A percentile compares a stretch with the other conserved stretches of the same genome.
These are phyloP conservation scores for Brienomyrus longianalis DNA, from an alignment of 2,113 vertebrate species.

Conservation along the genomic window DNA sequence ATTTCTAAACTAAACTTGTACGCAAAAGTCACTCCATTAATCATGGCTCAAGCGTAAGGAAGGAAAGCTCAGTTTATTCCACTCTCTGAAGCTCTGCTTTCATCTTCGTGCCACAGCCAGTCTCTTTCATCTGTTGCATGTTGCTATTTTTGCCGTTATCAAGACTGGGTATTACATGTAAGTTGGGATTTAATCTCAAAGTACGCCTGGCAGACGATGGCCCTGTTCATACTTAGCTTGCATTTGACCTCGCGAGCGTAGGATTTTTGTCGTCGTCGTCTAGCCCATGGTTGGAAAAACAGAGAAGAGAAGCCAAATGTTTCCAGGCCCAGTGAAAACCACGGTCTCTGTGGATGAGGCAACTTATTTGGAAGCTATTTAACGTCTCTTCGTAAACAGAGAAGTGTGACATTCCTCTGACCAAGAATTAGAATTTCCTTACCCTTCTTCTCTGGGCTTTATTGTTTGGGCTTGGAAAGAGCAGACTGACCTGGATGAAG, in stretches of 20 bases:
- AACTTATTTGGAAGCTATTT: not conserved
- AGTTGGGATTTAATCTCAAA: not conserved
- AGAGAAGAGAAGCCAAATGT: not conserved
- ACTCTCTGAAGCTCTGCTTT: not conserved
- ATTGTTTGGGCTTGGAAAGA: not conserved
- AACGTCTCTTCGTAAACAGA: not conserved
- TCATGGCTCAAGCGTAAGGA: not conserved
- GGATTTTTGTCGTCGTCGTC: not conserved
- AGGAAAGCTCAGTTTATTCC: not conserved
- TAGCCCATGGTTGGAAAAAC: not conserved
- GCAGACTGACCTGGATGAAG: not conserved
- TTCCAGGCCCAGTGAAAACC: not conserved
- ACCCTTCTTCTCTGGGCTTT: not conserved
- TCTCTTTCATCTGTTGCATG: slow-evolving; percentile 5
- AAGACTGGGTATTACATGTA: not conserved
- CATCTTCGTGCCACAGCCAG: not conserved
- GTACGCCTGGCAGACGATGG: too few species aligned
- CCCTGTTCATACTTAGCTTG: not conserved
- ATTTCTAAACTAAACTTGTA: not conserved
- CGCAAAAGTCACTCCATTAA: not conserved
- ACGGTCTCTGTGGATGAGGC: not conserved
- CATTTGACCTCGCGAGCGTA: not conserved
- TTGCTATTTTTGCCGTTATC: not conserved
- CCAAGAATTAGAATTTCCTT: not conserved
- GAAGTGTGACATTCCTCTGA: not conserved